Base-by-base conservation (phyloP, 2,113 vertebrate species). In the Glareola pratincola region DNA sequence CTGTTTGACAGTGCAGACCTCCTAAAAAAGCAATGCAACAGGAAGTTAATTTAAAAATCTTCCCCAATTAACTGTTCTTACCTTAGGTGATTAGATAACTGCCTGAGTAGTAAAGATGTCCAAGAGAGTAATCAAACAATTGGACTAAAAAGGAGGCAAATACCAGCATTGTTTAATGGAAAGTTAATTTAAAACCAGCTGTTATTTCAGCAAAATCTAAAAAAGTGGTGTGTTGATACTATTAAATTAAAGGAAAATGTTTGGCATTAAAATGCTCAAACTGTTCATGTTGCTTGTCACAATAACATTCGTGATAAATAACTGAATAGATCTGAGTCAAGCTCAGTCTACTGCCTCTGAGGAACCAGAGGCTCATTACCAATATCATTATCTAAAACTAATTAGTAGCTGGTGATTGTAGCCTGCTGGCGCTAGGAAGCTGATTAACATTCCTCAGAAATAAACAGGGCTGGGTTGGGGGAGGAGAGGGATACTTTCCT, bases 331-430 rank as follows among this genome's bases (percentile, higher is more conserved):
- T 71, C 59, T 68, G 50, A 96, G 62, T 90, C 92, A 83, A 95
- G 27, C 48, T 92, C 91, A 92, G 74, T 29, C 37, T 81, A 60
- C 39, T 81, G 71, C 85, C 82, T 90, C 75, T 67, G 45, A 97
- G 87, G 87, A 97, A 85, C 76, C 34, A 53, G 20, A 92, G 60
- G 36, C 76, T 89, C 89, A 95, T 95, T 96, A 92, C 66, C 78
- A 95, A 85, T 95, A 95, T 93, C 63, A 92, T 94, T 88, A 96
- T 69, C 91, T 93, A 81, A 94, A 95, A 93, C 66, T 93, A 95
- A 97, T 96, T 97, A 94, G 96, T 77, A 88, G 84, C 72, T 96
- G 91, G 94, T 90, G 94, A 97, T 50, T 95, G 93, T 89, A 85
- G 91, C 90, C 95, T 96, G 86, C 79, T 97, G 76, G 81, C 84